These are phyloP conservation scores for Sinhomidia bicolor DNA, from an alignment of 2,888 invertebrate species.

Conservation along the genomic window DNA sequence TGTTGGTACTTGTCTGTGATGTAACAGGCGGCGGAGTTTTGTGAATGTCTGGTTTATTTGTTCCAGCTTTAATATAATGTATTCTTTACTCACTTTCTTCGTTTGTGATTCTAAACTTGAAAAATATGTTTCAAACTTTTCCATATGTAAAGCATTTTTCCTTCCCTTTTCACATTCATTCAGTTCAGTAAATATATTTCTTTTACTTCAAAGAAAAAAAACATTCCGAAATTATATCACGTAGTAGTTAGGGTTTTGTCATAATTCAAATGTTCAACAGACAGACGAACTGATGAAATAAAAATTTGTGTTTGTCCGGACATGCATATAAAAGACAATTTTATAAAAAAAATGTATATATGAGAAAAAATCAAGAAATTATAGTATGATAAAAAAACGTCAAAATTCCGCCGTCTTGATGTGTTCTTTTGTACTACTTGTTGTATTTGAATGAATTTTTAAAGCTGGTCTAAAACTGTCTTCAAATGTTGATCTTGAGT, in stretches of 20 bases:
- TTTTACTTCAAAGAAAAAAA: slow-evolving; percentile 23
- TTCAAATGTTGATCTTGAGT: slow-evolving; percentile 1
- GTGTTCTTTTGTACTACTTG: slow-evolving; percentile 69
- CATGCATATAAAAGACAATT: slow-evolving; percentile 65
- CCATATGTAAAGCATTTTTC: slow-evolving; percentile 1
- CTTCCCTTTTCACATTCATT: neutral
- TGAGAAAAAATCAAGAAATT: slow-evolving; percentile 54
- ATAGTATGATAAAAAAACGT: slow-evolving; percentile 45
- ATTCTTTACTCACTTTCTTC: slow-evolving; percentile 42
- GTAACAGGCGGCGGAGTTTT: slow-evolving; percentile 73
- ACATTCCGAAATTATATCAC: slow-evolving; percentile 61
- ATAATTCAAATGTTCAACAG: slow-evolving; percentile 54
- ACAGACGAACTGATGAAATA: slow-evolving; percentile 59
- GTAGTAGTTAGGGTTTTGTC: slow-evolving; percentile 48
- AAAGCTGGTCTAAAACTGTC: slow-evolving; percentile 54
- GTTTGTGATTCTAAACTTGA: slow-evolving; percentile 3
- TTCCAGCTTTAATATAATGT: slow-evolving; percentile 44
- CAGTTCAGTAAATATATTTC: neutral
- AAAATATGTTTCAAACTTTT: neutral
- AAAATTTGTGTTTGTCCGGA: slow-evolving; percentile 58
- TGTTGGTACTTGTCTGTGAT: slow-evolving; percentile 75
- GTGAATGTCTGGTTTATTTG: slow-evolving; percentile 52
- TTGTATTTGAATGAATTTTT: slow-evolving; percentile 67
- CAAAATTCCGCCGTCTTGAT: slow-evolving; percentile 69
- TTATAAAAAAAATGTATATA: slow-evolving; percentile 56